These are phyloP conservation scores for Vulpes vulpes DNA, from an alignment of 2,113 vertebrate genomes.

Conservation along the genomic window DNA sequence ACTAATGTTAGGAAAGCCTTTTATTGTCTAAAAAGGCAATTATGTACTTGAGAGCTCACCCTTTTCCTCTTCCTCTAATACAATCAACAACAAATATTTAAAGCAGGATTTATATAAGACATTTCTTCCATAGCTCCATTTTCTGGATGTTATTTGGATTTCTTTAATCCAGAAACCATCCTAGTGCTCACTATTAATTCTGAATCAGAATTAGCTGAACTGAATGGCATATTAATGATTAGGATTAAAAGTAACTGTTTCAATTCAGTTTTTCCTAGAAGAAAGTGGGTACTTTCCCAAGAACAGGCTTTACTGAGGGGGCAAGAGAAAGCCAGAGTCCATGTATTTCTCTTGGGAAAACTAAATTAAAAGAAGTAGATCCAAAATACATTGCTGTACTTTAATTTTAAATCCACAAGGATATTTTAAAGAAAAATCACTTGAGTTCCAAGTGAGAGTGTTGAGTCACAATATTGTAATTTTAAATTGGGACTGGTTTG, in stretches of 20 bases:
- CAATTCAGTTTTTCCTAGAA: neutral
- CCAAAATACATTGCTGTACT: neutral
- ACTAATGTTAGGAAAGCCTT: constrained; percentile 18
- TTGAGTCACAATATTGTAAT: constrained; percentile 18
- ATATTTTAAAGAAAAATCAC: neutral
- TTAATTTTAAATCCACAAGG: neutral
- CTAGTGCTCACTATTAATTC: neutral
- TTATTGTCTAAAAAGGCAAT: constrained; percentile 33
- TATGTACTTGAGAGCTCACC: neutral
- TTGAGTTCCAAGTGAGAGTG: neutral
- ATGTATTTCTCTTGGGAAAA: neutral
- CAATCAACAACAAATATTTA: neutral
- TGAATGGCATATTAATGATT: neutral
- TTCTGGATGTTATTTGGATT: neutral
- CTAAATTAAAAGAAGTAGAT: neutral
- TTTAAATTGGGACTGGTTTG: constrained; percentile 38
- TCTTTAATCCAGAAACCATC: neutral
- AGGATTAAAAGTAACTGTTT: neutral
- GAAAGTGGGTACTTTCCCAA: neutral
- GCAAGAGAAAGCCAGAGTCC: neutral
- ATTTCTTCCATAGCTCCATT: neutral
- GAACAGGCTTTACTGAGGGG: neutral
- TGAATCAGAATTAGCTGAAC: neutral
- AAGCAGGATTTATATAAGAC: neutral
- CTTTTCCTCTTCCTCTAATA: neutral